Evolutionary conservation across 2,888 invertebrate species (phyloP), one percentile per base, ranked within the genome.

Genomic region (Eretmocerus hayati): DNA sequence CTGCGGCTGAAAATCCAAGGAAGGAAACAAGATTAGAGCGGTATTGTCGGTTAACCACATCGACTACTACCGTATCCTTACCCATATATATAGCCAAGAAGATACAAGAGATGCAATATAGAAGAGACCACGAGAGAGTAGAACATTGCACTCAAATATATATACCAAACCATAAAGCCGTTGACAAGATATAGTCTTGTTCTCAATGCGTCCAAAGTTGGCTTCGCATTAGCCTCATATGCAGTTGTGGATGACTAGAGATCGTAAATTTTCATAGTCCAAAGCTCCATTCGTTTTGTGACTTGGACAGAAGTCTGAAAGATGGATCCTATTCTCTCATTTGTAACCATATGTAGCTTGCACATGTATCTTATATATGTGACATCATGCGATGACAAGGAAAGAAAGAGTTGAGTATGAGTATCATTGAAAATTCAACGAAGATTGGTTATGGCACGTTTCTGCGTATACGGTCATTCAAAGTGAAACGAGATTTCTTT

Each of bases 41-140:
- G 60, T 59, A 53, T 56, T 33, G 58, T 61, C 52, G 60, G 61
- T 61, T 59, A 61, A 56, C 62, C 61, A 48, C 59, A 58, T 56
- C 50, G 50, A 42, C 60, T 59, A 57, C 60, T 53, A 30, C 45
- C 33, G 32, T 26, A 26, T 42, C 23, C 33, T 42, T 43, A 33
- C 39, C 33, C 30, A 37, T n/a, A 40, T 6, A 13, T 18, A 15
- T 4, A 37, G n/a, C 11, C 16, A 26, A 13, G 21, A 40, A 33
- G 33, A 40, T n/a, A n/a, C n/a, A n/a, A n/a, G 19, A 18, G 40
- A 11, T 16, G 18, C 40, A 13, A 8, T 15, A 23, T 15, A 39
- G n/a, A 18, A 26, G 16, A 15, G 16, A 32, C 16, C 16, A 16
- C 19, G 42, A 18, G 15, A n/a, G n/a, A n/a, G n/a, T n/a, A n/a